A percentile compares a stretch with the other conserved stretches of the same genome.
phyloP scores from a whole-genome alignment of 2,797 vertebrate genomes.

The Sus cebifrons region DNA sequence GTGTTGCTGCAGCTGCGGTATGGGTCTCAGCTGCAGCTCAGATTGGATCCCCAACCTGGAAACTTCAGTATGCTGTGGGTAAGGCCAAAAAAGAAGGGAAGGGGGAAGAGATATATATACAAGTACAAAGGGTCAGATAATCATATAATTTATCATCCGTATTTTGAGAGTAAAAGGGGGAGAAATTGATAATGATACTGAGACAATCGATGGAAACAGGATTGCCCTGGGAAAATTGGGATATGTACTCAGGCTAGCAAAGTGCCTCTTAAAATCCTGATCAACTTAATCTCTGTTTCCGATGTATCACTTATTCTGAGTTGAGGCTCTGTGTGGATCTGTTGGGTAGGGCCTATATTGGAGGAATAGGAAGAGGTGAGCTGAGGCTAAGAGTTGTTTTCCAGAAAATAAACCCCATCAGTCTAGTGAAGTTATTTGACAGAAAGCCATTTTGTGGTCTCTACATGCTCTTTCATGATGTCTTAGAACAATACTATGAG shows the following conservation, averaged over 20 bases:
- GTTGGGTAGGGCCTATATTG: background rate
- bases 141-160: background rate
- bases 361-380: slow-evolving; percentile 40
- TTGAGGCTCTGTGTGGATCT: background rate
- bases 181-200: background rate
- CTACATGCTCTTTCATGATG: slow-evolving; percentile 27
- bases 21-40: too few relatives aligned
- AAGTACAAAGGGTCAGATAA: background rate
- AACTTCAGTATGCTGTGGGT: too few relatives aligned
- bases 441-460: slow-evolving; percentile 67
- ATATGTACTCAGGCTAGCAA: background rate
- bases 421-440: slow-evolving; percentile 67
- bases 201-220: background rate
- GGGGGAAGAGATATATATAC: too few relatives aligned
- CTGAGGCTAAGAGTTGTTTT: slow-evolving; percentile 31
- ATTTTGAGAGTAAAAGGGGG: background rate
- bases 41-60: too few relatives aligned
- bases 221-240: background rate
- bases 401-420: slow-evolving; percentile 64
- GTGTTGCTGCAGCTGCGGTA: too few relatives aligned
- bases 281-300: background rate
- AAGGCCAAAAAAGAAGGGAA: too few relatives aligned
- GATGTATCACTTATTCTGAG: background rate
- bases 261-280: background rate
- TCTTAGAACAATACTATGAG: slow-evolving; percentile 52